These are phyloP conservation scores for Epinotia ramella DNA, from an alignment of 2,888 invertebrate genomes.

Conservation along the genomic window DNA sequence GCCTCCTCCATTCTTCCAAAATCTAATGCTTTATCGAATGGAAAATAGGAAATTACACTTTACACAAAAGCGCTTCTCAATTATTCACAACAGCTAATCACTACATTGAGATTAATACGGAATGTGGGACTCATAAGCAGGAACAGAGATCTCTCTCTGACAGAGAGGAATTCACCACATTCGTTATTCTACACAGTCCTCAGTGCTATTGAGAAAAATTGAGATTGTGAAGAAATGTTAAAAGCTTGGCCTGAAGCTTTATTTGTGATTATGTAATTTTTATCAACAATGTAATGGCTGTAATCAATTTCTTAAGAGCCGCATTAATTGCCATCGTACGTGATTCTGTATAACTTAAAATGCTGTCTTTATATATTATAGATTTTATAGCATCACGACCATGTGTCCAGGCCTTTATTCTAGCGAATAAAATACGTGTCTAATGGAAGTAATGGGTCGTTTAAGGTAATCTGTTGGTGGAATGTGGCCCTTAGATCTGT, in stretches of 20 bases:
- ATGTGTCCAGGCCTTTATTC: conserved; percentile 30
- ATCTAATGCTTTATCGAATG: no score
- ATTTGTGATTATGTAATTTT: not conserved
- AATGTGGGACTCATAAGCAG: no score
- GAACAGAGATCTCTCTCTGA: no score
- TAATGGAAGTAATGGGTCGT: conserved; percentile 43
- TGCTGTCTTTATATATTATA: not conserved
- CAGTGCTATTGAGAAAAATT: no score
- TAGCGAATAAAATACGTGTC: conserved; percentile 44
- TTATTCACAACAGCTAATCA: no score
- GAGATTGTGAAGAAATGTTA: not conserved
- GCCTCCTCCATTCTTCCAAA: no score
- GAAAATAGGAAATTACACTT: no score
- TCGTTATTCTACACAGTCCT: no score
- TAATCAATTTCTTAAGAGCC: not conserved
- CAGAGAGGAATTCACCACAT: no score
- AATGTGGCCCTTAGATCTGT: conserved; percentile 34
- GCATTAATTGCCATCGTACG: not conserved
- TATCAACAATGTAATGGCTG: not conserved
- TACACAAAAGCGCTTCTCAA: no score
- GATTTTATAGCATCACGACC: not conserved
- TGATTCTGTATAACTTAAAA: conserved; percentile 1
- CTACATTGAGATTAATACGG: no score
- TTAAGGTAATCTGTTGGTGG: conserved; percentile 32
- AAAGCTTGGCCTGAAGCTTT: not conserved